Evolutionary conservation across 2,113 vertebrate genomes (phyloP).

Genomic region (Leucoraja erinaceus): DNA sequence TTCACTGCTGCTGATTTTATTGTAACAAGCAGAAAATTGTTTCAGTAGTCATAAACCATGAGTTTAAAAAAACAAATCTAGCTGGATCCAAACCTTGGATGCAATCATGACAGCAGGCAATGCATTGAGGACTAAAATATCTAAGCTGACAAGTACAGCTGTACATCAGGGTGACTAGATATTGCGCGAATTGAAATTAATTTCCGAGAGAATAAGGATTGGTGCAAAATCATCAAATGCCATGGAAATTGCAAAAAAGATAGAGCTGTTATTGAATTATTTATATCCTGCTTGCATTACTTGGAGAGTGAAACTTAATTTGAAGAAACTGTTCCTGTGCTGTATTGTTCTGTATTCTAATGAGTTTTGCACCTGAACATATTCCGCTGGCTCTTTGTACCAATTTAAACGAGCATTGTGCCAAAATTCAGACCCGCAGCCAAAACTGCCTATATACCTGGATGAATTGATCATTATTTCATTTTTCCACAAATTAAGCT

Average conservation of each 20-base stretch:
- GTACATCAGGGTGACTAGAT: not conserved
- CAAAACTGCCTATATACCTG: too few relatives aligned
- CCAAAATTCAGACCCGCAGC: too few relatives aligned
- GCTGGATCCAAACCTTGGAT: not conserved
- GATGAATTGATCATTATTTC: too few relatives aligned
- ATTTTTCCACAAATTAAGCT: too few relatives aligned
- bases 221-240: not conserved
- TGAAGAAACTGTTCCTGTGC: too few relatives aligned
- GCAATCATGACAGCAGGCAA: not conserved
- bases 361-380: too few relatives aligned
- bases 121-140: not conserved
- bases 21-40: not conserved
- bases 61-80: too few relatives aligned
- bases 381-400: too few relatives aligned
- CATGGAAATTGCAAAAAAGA: not conserved
- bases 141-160: not conserved
- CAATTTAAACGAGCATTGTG: too few relatives aligned
- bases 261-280: not conserved
- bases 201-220: not conserved
- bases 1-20: not conserved
- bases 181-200: not conserved
- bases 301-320: too few relatives aligned
- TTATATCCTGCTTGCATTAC: not conserved
- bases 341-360: too few relatives aligned
- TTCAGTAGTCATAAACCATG: not conserved